These are phyloP conservation scores for Dromococcyx pavoninus DNA, from an alignment of 2,797 vertebrate genomes.

Conservation along the genomic window DNA sequence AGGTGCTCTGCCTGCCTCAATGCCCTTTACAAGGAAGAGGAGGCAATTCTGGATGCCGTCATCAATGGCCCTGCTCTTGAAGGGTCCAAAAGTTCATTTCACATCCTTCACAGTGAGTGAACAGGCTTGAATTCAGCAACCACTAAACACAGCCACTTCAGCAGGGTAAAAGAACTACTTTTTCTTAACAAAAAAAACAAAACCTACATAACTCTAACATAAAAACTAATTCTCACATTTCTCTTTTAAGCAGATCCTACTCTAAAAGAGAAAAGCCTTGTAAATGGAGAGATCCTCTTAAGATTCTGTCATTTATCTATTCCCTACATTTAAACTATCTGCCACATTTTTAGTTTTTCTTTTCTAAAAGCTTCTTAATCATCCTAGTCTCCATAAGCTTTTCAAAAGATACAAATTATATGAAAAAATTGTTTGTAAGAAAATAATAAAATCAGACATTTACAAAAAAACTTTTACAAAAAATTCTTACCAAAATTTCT, in stretches of 20 bases:
- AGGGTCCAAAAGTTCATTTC: neutral
- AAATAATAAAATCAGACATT: neutral
- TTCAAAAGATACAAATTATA: neutral
- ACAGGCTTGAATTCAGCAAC: neutral
- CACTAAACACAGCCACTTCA: neutral
- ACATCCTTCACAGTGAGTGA: neutral
- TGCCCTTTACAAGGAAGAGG: neutral
- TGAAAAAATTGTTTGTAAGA: neutral
- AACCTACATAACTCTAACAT: neutral
- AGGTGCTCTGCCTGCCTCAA: neutral
- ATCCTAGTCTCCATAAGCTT: neutral
- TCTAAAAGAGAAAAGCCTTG: too few relatives aligned
- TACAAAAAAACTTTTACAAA: neutral
- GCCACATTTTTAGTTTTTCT: neutral
- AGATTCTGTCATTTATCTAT: neutral
- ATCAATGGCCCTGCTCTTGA: neutral
- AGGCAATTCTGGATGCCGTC: neutral
- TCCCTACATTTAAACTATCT: neutral
- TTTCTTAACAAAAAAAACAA: neutral
- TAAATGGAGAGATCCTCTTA: neutral
- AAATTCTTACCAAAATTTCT: too few relatives aligned
- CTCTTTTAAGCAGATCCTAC: neutral
- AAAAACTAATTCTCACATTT: neutral
- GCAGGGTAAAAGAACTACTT: neutral
- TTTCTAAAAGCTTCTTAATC: neutral